phyloP scores from a whole-genome alignment of 2,113 vertebrate genomes.

The Erythrocercus mccallii region DNA sequence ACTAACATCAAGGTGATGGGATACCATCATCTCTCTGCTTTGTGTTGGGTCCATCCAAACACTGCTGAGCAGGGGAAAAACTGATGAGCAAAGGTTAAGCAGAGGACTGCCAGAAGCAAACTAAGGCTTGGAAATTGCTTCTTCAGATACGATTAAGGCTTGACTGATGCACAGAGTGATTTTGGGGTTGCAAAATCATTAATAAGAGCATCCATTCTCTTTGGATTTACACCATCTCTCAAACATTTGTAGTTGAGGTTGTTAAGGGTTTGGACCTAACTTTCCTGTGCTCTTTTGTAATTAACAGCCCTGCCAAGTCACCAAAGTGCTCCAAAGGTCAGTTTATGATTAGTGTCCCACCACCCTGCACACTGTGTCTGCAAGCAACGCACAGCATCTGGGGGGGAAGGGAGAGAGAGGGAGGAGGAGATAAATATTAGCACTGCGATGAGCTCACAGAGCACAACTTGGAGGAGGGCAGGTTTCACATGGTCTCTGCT shows the following conservation, averaged over 20 bases:
- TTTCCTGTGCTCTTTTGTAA: background rate
- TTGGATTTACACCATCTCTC: background rate
- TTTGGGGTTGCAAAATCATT: background rate
- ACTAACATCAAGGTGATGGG: background rate
- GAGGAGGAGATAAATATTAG: conserved; percentile 6
- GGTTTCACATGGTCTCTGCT: background rate
- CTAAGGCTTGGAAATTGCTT: background rate
- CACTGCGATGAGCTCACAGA: background rate
- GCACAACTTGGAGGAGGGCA: background rate
- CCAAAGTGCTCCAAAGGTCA: conserved; percentile 54
- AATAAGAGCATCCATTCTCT: background rate
- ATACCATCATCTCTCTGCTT: background rate
- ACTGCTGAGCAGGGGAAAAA: background rate
- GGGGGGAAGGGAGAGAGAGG: background rate
- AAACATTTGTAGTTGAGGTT: background rate
- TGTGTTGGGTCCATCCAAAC: background rate
- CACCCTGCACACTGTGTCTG: background rate
- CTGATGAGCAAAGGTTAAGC: background rate
- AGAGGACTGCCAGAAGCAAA: conserved; percentile 8
- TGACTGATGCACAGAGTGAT: background rate
- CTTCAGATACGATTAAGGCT: background rate
- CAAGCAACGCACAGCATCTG: background rate
- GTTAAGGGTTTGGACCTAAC: background rate
- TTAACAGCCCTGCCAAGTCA: background rate
- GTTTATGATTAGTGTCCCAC: background rate